These are phyloP conservation scores for Serilophus lunatus DNA, from an alignment of 2,113 vertebrate species.

Conservation along the genomic window DNA sequence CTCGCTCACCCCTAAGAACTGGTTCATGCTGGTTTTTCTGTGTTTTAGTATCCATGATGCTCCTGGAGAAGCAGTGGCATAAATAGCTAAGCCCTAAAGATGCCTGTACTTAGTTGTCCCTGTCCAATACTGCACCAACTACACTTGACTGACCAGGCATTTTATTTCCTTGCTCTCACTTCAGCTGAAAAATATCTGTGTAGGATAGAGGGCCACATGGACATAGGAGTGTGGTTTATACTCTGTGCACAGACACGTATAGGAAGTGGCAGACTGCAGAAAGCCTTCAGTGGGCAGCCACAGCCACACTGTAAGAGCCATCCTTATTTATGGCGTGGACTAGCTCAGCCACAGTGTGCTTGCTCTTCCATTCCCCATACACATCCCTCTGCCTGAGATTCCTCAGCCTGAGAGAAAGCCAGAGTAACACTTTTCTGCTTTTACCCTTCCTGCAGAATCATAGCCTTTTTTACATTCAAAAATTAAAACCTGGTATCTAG, in stretches of 20 bases:
- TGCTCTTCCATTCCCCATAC: neutral
- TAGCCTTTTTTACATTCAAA: neutral
- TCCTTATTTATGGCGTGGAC: neutral
- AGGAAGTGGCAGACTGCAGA: neutral
- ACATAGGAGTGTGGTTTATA: neutral
- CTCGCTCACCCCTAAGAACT: neutral
- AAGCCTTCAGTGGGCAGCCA: neutral
- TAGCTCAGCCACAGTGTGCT: fast-evolving
- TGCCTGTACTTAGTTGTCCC: neutral
- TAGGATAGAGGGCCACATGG: neutral
- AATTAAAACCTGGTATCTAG: neutral
- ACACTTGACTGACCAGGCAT: neutral
- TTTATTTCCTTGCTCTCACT: neutral
- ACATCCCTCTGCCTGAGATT: neutral
- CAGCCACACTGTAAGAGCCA: neutral
- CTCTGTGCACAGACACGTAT: neutral
- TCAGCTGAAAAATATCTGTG: neutral
- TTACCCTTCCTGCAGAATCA: neutral
- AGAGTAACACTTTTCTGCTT: neutral
- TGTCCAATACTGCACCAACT: neutral
- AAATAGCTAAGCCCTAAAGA: slow-evolving; percentile 26
- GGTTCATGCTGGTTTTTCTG: neutral
- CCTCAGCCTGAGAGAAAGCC: neutral
- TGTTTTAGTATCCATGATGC: neutral
- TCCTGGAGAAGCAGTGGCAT: neutral